These are phyloP conservation scores for Sclerurus mexicanus DNA, from an alignment of 2,113 vertebrate genomes.

Conservation along the genomic window DNA sequence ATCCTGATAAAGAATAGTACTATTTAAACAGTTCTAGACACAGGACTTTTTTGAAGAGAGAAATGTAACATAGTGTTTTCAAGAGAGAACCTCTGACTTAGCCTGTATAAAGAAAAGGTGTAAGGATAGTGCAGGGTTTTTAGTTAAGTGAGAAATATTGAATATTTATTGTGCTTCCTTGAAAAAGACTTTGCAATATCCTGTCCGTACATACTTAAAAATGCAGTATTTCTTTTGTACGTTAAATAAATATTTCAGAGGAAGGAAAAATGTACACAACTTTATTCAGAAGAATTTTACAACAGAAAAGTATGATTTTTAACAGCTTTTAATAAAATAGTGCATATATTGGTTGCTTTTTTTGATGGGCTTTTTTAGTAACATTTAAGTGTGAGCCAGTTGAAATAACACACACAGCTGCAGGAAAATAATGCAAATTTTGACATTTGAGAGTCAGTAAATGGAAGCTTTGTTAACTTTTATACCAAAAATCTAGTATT, in stretches of 20 bases:
- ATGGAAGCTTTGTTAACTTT: slow-evolving; percentile 30
- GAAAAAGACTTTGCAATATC: neutral
- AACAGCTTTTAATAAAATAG: neutral
- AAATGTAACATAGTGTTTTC: neutral
- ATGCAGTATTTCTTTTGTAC: neutral
- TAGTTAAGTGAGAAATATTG: neutral
- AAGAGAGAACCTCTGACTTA: neutral
- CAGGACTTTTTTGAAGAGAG: neutral
- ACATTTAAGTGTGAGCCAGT: neutral
- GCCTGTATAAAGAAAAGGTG: neutral
- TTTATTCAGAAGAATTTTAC: neutral
- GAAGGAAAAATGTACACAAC: neutral
- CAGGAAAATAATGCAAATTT: slow-evolving; percentile 27
- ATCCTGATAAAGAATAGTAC: neutral
- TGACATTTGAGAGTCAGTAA: slow-evolving; percentile 17
- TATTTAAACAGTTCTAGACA: neutral
- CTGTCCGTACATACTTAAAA: neutral
- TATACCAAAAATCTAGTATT: neutral
- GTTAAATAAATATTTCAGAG: neutral
- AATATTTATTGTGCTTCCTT: neutral
- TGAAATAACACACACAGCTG: neutral
- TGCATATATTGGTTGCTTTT: neutral
- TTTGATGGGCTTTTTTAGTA: neutral
- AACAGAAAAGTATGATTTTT: neutral
- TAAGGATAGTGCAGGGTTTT: neutral